Percentiles rank a stretch among this genome's conserved stretches.
phyloP scores from a whole-genome alignment of 2,113 vertebrate species.

The Neodon shergylaensis region DNA sequence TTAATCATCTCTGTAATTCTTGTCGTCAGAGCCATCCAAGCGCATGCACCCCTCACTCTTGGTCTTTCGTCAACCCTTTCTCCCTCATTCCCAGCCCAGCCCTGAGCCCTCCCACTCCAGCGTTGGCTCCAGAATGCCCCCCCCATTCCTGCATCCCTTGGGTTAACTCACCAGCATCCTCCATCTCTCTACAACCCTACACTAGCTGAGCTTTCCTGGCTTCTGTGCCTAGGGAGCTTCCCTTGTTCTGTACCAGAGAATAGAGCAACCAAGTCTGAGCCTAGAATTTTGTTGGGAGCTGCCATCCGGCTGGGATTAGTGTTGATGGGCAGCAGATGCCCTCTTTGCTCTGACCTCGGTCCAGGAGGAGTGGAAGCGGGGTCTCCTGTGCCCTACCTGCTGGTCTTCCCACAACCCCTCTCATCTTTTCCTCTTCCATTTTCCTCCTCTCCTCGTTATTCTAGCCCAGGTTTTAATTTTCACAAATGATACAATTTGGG shows the following conservation, averaged over 20 bases:
- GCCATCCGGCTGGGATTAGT: background rate
- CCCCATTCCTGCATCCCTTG: background rate
- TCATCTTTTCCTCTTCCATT: background rate
- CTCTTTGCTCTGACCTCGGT: background rate
- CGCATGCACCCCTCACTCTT: background rate
- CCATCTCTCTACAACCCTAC: background rate
- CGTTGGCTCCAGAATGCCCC: background rate
- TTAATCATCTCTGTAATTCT: background rate
- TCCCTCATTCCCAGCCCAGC: background rate
- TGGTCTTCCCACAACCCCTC: background rate
- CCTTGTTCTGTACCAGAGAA: background rate
- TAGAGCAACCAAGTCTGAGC: background rate
- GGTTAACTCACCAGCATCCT: background rate
- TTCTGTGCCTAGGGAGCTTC: background rate
- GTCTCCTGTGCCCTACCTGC: background rate
- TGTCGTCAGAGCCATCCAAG: background rate
- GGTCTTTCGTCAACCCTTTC: background rate
- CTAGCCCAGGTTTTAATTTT: conserved; percentile 62
- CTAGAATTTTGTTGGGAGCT: background rate
- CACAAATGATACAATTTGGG: conserved; percentile 64
- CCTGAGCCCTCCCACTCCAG: background rate
- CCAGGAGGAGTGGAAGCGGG: background rate
- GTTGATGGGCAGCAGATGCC: background rate
- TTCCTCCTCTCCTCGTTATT: conserved; percentile 7
- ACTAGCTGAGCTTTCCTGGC: background rate